Percentiles rank a stretch among this genome's conserved stretches.
These are phyloP conservation scores for Mechanitis mazaeus DNA, from an alignment of 2,888 invertebrate species.

Conservation along the genomic window DNA sequence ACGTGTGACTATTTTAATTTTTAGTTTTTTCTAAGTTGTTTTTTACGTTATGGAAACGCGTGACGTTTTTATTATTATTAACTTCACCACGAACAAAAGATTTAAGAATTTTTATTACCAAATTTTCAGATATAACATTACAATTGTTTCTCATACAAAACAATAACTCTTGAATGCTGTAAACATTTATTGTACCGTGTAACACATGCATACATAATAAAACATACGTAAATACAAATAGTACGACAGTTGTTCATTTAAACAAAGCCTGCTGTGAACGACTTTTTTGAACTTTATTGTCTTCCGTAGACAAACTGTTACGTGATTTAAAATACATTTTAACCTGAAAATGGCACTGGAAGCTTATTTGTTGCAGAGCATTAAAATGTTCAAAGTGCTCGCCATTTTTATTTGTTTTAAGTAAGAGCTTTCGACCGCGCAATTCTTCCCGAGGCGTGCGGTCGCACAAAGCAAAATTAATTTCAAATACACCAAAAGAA, in stretches of 20 bases:
- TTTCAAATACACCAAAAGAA: conserved; percentile 76
- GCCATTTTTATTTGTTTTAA: conserved; percentile 53
- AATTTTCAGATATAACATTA: neutral
- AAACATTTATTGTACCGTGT: neutral
- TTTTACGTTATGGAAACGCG: neutral
- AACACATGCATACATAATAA: conserved; percentile 1
- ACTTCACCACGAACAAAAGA: neutral
- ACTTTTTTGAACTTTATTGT: conserved; percentile 7
- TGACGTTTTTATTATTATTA: neutral
- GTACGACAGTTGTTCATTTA: neutral
- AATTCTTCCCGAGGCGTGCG: conserved; percentile 64
- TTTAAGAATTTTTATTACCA: conserved; percentile 9
- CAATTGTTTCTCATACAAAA: neutral
- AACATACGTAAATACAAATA: neutral
- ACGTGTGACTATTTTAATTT: too few species aligned
- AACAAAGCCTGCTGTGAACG: conserved; percentile 10
- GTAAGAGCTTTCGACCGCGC: conserved; percentile 64
- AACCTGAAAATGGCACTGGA: neutral
- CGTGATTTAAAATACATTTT: conserved; percentile 1
- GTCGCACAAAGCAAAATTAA: conserved; percentile 74
- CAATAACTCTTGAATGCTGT: conserved; percentile 1
- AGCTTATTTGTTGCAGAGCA: conserved; percentile 37
- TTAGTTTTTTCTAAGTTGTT: too few species aligned
- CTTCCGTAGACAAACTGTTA: conserved; percentile 4
- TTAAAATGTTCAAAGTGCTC: conserved; percentile 46